phyloP scores from a whole-genome alignment of 1,140 invertebrate species.

The Tetragonula clypearis region DNA sequence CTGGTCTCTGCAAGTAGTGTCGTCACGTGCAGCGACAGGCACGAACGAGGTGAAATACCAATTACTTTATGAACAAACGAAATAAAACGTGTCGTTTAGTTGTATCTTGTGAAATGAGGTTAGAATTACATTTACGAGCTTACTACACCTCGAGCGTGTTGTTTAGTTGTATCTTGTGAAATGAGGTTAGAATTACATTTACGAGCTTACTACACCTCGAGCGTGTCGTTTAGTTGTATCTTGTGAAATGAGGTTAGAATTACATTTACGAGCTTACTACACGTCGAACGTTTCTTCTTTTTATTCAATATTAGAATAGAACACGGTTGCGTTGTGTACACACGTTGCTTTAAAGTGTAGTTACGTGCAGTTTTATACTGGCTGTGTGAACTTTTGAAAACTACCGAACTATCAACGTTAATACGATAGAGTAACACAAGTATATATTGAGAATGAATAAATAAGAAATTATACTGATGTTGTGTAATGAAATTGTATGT shows the following conservation, averaged over 20 bases:
- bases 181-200: not conserved
- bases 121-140: not conserved
- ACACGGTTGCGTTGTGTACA: not conserved
- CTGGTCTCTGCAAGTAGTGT: slow-evolving; percentile 32
- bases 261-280: no score
- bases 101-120: not conserved
- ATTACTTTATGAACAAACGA: slow-evolving; percentile 3
- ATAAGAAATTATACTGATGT: not conserved
- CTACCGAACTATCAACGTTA: not conserved
- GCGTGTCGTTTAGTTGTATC: not conserved
- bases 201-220: no score
- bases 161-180: not conserved
- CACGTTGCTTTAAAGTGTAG: not conserved
- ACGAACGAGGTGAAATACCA: not conserved
- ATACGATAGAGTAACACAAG: not conserved
- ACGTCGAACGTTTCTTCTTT: not conserved
- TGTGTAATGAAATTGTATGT: not conserved
- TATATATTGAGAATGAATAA: not conserved
- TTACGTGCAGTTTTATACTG: not conserved
- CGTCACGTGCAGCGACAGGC: slow-evolving; percentile 28
- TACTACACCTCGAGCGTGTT: no score
- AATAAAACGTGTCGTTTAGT: not conserved
- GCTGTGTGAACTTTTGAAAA: not conserved
- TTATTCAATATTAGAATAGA: not conserved
- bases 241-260: not conserved